Conservation (phyloP, 2,888 invertebrate genomes). For the Globia sparganii region DNA sequence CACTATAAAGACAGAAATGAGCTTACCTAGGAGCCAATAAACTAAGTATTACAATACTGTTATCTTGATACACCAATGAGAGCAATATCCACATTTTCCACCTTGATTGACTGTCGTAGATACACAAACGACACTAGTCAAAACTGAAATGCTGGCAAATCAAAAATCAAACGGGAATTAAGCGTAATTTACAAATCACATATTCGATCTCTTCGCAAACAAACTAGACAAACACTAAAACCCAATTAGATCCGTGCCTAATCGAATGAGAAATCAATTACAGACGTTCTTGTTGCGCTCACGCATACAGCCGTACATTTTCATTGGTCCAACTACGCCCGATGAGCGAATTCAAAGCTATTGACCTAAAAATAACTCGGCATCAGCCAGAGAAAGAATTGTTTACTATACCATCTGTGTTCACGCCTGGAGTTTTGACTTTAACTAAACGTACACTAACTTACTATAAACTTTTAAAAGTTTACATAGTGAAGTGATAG, state of each 20-base stretch:
- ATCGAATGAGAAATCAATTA: conserved; percentile 47
- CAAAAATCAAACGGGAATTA: conserved; percentile 7
- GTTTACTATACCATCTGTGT: conserved; percentile 77
- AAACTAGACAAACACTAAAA: conserved; percentile 33
- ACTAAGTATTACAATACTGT: background rate
- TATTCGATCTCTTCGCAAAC: conserved; percentile 25
- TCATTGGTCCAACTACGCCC: conserved; percentile 76
- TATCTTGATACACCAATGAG: background rate
- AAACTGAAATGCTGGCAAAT: conserved; percentile 4
- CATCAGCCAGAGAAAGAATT: conserved; percentile 77
- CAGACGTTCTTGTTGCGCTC: conserved; percentile 67
- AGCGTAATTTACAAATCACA: background rate
- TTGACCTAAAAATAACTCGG: conserved; percentile 86
- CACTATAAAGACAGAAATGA: background rate
- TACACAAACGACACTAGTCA: conserved; percentile 14
- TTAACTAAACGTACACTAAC: conserved; percentile 55
- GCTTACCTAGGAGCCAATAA: conserved; percentile 1
- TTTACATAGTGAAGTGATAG: conserved; percentile 41
- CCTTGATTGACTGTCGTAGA: background rate
- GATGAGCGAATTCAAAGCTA: conserved; percentile 86
- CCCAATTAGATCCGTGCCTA: conserved; percentile 39
- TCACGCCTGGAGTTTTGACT: conserved; percentile 70
- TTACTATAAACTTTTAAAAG: conserved; percentile 45
- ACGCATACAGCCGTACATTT: conserved; percentile 72
- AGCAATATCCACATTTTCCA: background rate